Evolutionary conservation across 2,888 invertebrate species (phyloP), one percentile per base, ranked within the genome.

Genomic region (Torymus aiolomorphi): DNA sequence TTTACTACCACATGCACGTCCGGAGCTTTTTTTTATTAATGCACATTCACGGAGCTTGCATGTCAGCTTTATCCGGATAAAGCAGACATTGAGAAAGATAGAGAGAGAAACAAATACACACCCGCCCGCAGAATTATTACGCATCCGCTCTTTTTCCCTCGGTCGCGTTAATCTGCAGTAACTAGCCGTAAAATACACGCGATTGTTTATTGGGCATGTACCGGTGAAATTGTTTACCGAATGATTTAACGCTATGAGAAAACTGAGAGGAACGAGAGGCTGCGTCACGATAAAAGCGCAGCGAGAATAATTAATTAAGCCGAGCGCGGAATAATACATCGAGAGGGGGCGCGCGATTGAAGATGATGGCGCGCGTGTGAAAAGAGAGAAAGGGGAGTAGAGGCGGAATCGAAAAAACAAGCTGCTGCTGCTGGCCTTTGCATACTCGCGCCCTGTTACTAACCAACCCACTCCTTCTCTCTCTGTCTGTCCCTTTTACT

Each of bases 21-120:
- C 2, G 10, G 24, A 54, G 42, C 56, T 63, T 70, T 74, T 65
- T 69, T 76, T 76, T 76, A 76, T 69, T 76, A 76, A 54, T 56
- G 69, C 62, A 54, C 31, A 31, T 57, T 42, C 8, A 3, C 31
- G 24, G 13, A 2, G 52, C 42, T 5, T 14, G 4, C 20, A 49
- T 14, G 13, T 13, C 54, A 16, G 14, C 67, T 62, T 69, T 69
- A 76, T 62, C 67, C 69, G 76, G 51, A 76, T 62, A 20, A 76
- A 56, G 20, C 52, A 52, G 51, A 31, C 18, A 69, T 8, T 3
- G 31, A 31, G 8, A 31, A 51, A 49, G 66, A 42, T 42, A 24
- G 31, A 13, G 31, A n/a, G 61, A 42, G 16, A 75, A 59, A 42
- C 59, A 76, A 75, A 59, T 16, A 18, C 31, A 8, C 8, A 31